Base-by-base conservation (phyloP, 2,797 vertebrate genomes). In the Phalloptychus januarius region DNA sequence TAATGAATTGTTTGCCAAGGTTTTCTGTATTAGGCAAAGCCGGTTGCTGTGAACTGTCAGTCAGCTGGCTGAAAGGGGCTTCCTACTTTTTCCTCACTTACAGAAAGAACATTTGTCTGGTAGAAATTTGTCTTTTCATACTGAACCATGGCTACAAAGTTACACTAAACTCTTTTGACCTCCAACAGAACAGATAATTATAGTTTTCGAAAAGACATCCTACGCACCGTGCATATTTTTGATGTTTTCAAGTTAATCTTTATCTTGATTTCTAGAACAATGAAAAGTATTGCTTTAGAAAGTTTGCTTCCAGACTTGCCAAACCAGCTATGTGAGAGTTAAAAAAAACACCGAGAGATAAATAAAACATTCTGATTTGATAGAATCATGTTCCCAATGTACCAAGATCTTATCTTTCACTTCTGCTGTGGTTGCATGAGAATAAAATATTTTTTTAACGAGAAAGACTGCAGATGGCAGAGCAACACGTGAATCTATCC, bases 321-420 rank as follows among this genome's bases (percentile, higher is more conserved):
- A 80, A 77, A 85, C 72, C 78, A 85, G 79, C 75, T 75, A 71
- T 2, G 28, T 44, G 5, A 71, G 28, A 33, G 70, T 77, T 23
- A 7, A 2, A 28, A 79, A 63, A 76, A 77, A 23, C 23, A 52
- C 44, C 20, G 0, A 81, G 63, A 25, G 40, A 69, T 33, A 78
- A 75, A 46, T 40, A 0, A 74, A 38, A 69, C 12, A 73, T 67
- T 74, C n/a, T 76, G 61, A n/a, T 25, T 42, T 5, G 20, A 80
- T 23, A 61, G 15, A 83, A 77, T 78, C 36, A 45, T 45, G 36
- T 73, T 4, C 2, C 36, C 7, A 38, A 4, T 23, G 67, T 48
- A 38, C 76, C 25, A 1, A 70, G 61, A 72, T 44, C 70, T 78
- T 28, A 83, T 54, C 18, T 74, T 70, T 25, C 11, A 28, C 69